These are phyloP conservation scores for Polydrusus pterygomalis DNA, from an alignment of 2,888 invertebrate genomes.

Conservation along the genomic window DNA sequence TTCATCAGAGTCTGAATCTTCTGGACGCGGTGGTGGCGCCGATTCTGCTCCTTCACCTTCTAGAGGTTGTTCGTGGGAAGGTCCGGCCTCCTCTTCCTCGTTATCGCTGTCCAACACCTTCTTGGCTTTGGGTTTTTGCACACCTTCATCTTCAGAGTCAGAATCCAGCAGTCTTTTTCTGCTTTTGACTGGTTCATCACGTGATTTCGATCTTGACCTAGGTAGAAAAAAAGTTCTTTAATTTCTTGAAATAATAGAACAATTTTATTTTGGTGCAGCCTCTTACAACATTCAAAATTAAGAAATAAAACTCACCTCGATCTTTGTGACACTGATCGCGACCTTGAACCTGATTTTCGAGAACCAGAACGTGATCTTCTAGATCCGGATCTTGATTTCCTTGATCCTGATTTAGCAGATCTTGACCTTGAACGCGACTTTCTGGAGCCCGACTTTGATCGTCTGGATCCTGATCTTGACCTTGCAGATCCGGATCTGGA, in stretches of 20 bases:
- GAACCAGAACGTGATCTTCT: constrained; percentile 49
- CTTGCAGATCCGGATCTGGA: constrained; percentile 52
- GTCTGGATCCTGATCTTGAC: constrained; percentile 57
- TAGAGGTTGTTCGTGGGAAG: constrained; percentile 63
- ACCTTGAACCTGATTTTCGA: constrained; percentile 3
- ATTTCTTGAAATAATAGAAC: not conserved
- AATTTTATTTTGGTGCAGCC: too few species aligned
- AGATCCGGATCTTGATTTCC: constrained; percentile 37
- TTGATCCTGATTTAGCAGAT: constrained; percentile 55
- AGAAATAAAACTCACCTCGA: not conserved
- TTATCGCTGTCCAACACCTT: constrained; percentile 73
- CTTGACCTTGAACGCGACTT: constrained; percentile 57
- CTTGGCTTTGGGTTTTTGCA: constrained; percentile 56
- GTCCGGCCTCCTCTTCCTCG: constrained; percentile 75
- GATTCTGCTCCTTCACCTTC: constrained; percentile 61
- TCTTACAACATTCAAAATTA: not conserved
- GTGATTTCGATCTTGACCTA: constrained; percentile 29
- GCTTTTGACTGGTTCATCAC: constrained; percentile 22
- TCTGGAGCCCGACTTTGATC: constrained; percentile 58
- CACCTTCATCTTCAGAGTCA: constrained; percentile 76
- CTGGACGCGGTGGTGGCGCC: constrained; percentile 66
- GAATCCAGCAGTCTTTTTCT: constrained; percentile 72
- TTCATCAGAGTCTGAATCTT: constrained; percentile 79
- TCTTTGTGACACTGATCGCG: not conserved
- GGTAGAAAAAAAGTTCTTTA: not conserved